These are phyloP conservation scores for Sebastes iracundus DNA, from an alignment of 2,797 vertebrate species.

Conservation along the genomic window DNA sequence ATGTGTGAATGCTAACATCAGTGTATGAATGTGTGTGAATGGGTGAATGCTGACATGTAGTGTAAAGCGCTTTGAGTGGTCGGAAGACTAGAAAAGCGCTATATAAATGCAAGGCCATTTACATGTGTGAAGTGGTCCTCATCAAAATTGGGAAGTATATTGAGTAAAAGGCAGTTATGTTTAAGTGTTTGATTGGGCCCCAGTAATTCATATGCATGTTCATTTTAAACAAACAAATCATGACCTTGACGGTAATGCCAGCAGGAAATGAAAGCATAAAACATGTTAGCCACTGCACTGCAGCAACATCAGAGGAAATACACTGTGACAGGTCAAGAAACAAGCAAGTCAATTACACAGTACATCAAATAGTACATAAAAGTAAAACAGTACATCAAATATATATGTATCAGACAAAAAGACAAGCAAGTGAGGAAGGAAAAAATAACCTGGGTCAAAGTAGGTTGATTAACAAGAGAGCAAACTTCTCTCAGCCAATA, in stretches of 20 bases:
- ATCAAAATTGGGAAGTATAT: background rate
- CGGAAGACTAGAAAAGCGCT: no score
- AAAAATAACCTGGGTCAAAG: background rate
- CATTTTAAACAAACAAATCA: background rate
- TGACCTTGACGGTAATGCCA: background rate
- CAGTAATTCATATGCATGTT: background rate
- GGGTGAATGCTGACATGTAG: no score
- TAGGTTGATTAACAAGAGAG: background rate
- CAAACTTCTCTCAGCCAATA: constrained; percentile 29
- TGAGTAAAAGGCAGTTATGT: background rate
- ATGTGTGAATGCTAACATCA: no score
- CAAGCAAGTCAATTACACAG: background rate
- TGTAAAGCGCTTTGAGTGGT: no score
- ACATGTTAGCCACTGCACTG: background rate
- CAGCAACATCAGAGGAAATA: background rate
- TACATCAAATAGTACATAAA: background rate
- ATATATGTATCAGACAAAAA: background rate
- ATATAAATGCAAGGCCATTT: no score
- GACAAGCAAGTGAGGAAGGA: background rate
- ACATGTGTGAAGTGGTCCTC: background rate
- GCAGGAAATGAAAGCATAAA: background rate
- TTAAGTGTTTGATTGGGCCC: background rate
- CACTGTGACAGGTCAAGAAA: background rate
- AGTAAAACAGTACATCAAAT: background rate
- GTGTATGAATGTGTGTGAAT: no score